Evolutionary conservation across 2,113 vertebrate genomes (phyloP), one percentile per base, ranked within the genome.

Genomic region (Elgaria multicarinata): DNA sequence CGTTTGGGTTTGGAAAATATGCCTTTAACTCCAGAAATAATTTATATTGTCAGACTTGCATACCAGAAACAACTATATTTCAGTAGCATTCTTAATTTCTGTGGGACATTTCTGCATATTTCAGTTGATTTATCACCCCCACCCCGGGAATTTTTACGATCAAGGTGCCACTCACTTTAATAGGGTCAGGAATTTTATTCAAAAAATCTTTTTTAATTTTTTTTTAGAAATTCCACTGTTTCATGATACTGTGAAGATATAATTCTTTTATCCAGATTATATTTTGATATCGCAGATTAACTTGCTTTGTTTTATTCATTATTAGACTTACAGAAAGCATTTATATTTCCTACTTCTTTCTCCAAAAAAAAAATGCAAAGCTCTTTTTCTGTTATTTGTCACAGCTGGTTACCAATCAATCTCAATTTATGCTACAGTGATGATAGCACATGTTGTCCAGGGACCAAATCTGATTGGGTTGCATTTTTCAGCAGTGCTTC

Each of bases 341-440:
- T 96, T 95, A 87, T 50, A 42, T 87, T 95, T 96, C 89, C 89
- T 93, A 92, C 90, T 94, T 94, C 91, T 93, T 64, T 82, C 90
- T 90, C 78, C 90, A 93, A 91, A 85, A 90, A 50, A 90, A 87
- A 96, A 95, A 95, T 58, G 86, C 93, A 93, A 91, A 94, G 92
- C 90, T 95, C 85, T 95, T 96, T 62, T 95, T 92, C 90, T 12
- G 94, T 93, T 96, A 94, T 97, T 97, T 97, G 95, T 97, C 96
- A 96, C 96, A 97, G 97, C 96, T 97, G 96, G 96, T 96, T 96
- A 96, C 96, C 97, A 96, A 96, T 97, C 96, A 97, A 96, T 97
- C 97, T 97, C 97, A 95, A 97, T 97, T 97, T 96, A 97, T 36
- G 90, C 95, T 96, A 96, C 96, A 95, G 96, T 96, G 97, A 97